Evolutionary conservation across 2,797 vertebrate species (phyloP).

Genomic region (Schizopygopsis malacanthus): DNA sequence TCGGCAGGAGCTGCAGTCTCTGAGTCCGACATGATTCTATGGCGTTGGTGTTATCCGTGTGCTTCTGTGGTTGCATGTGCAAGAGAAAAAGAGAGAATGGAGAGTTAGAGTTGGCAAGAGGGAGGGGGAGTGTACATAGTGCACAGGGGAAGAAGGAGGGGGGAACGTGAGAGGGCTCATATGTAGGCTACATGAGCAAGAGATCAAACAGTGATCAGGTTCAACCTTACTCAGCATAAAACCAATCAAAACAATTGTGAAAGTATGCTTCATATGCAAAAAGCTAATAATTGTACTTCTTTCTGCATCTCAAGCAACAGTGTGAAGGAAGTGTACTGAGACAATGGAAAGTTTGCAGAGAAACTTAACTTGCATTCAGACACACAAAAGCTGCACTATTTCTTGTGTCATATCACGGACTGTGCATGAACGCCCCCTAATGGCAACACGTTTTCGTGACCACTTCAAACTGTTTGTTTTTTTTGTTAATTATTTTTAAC

Average conservation of each 20-base stretch:
- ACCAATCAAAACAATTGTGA: not conserved
- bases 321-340: not conserved
- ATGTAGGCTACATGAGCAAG: slow-evolving; percentile 55
- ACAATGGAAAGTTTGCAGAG: not conserved
- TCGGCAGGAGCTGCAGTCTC: slow-evolving; percentile 72
- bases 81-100: slow-evolving; percentile 49
- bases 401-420: not conserved
- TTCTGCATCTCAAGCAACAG: not conserved
- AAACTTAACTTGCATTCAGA: slow-evolving; percentile 16
- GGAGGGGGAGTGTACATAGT: slow-evolving; percentile 51
- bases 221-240: not conserved
- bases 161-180: slow-evolving; percentile 66
- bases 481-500: not conserved
- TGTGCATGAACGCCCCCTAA: slow-evolving; percentile 18
- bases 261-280: not conserved
- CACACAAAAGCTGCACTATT: not conserved
- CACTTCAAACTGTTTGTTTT: not conserved
- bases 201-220: slow-evolving; percentile 41
- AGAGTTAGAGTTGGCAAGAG: slow-evolving; percentile 42
- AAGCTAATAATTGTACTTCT: not conserved
- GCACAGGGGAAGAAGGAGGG: slow-evolving; percentile 37
- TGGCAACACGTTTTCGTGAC: not conserved
- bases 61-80: slow-evolving; percentile 67
- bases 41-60: slow-evolving; percentile 63
- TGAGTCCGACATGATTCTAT: slow-evolving; percentile 79